Conservation (phyloP, 2,113 vertebrate genomes). For the Istiophorus platypterus region DNA sequence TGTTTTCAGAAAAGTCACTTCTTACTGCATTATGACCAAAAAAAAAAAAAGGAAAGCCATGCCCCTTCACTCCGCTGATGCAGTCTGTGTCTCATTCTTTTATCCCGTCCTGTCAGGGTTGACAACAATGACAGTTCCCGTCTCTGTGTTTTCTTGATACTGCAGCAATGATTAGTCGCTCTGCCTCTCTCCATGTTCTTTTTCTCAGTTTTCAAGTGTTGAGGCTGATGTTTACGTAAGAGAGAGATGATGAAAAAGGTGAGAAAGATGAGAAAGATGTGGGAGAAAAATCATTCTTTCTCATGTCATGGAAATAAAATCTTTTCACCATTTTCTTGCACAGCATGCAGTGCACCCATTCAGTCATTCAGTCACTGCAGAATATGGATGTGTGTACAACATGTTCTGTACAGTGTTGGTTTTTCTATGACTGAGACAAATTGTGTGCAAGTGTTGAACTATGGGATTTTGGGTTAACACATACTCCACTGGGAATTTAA, state of each 20-base stretch:
- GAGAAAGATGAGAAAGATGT: too few relatives aligned
- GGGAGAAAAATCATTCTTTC: slow-evolving; percentile 22
- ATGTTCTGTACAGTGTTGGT: not conserved
- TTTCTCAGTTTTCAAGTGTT: slow-evolving; percentile 4
- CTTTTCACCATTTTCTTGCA: not conserved
- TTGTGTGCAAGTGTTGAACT: not conserved
- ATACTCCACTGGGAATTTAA: slow-evolving; percentile 11
- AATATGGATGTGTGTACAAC: not conserved
- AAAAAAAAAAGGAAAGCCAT: not conserved
- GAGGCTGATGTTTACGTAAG: slow-evolving; percentile 2
- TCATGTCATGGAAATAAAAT: slow-evolving; percentile 2
- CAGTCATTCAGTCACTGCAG: not conserved
- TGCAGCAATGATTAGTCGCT: slow-evolving; percentile 14
- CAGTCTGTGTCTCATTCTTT: slow-evolving; percentile 15
- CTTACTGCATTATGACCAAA: slow-evolving; percentile 1
- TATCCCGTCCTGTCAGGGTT: slow-evolving; percentile 9
- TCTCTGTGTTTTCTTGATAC: slow-evolving; percentile 16
- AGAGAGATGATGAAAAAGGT: too few relatives aligned
- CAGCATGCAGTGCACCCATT: not conserved
- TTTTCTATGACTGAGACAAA: not conserved
- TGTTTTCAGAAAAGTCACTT: slow-evolving; percentile 7
- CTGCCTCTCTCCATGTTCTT: slow-evolving; percentile 4
- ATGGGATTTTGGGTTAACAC: not conserved
- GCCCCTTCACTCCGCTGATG: not conserved
- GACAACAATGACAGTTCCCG: slow-evolving; percentile 12